phyloP scores from a whole-genome alignment of 2,797 vertebrate genomes.

The Hydrolagus colliei region DNA sequence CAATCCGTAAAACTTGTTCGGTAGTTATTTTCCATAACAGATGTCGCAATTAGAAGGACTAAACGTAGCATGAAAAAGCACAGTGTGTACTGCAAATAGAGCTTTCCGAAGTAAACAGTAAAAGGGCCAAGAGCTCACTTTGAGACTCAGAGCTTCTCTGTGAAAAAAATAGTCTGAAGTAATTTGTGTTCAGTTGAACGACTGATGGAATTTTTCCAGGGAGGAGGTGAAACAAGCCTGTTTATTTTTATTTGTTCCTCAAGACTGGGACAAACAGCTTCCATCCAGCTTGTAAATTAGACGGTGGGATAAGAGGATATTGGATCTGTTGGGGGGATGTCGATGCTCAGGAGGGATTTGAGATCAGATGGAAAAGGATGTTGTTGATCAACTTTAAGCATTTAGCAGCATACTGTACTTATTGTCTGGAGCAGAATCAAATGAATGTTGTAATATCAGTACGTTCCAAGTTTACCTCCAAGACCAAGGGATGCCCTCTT shows the following conservation, averaged over 20 bases:
- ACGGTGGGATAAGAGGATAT: too few species aligned
- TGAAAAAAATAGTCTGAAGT: background rate
- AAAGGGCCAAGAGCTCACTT: background rate
- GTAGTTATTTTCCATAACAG: constrained; percentile 19
- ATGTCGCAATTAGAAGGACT: too few species aligned
- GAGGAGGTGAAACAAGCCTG: too few species aligned
- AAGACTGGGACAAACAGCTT: constrained; percentile 1
- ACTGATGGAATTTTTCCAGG: constrained; percentile 12
- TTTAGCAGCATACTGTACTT: too few species aligned
- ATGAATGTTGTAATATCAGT: too few species aligned
- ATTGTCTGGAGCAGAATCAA: too few species aligned
- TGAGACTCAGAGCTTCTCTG: background rate
- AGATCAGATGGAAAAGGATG: too few species aligned
- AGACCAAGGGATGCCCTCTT: too few species aligned
- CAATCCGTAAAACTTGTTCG: background rate
- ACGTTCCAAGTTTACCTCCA: too few species aligned
- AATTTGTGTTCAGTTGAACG: background rate
- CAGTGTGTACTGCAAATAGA: constrained; percentile 25
- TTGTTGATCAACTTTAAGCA: too few species aligned
- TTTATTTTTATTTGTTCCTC: background rate
- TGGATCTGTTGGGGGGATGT: too few species aligned
- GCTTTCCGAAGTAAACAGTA: constrained; percentile 16
- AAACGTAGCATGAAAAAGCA: background rate
- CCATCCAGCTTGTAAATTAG: background rate
- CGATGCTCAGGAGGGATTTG: too few species aligned